A percentile compares a stretch with the other conserved stretches of the same genome.
Evolutionary conservation across 1,140 invertebrate genomes (phyloP).

Genomic region (Trachymyrmex septentrionalis): DNA sequence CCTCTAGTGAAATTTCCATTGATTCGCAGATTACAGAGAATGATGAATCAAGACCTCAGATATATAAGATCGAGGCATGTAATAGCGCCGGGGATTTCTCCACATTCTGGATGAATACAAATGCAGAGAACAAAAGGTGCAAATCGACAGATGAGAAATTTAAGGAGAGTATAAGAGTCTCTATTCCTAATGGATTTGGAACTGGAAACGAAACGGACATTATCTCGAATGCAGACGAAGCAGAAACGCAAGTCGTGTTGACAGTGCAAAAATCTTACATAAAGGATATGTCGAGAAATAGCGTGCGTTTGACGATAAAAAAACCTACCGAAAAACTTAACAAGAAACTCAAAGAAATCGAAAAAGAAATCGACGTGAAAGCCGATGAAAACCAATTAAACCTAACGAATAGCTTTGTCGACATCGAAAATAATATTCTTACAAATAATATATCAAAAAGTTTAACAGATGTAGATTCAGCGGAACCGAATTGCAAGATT

Average conservation of each 20-base stretch:
- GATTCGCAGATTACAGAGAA: constrained; percentile 14
- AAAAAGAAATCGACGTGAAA: background rate
- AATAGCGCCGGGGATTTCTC: constrained; percentile 83
- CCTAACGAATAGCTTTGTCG: background rate
- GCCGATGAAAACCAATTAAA: constrained; percentile 14
- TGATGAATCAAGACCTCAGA: constrained; percentile 22
- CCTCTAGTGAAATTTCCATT: background rate
- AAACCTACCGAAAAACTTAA: constrained; percentile 63
- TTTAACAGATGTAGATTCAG: background rate
- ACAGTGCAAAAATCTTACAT: constrained; percentile 81
- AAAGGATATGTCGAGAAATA: constrained; percentile 82
- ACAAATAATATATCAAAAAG: background rate
- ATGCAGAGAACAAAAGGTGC: background rate
- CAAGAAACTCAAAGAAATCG: constrained; percentile 39
- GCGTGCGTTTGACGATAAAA: constrained; percentile 82
- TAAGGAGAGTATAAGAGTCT: constrained; percentile 79
- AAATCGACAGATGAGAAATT: constrained; percentile 75
- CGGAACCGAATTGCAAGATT: background rate
- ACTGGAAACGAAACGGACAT: background rate
- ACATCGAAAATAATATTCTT: background rate
- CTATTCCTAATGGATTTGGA: constrained; percentile 57
- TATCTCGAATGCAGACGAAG: constrained; percentile 18
- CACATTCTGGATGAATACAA: constrained; percentile 76
- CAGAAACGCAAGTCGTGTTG: constrained; percentile 75
- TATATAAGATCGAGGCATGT: constrained; percentile 81